A percentile compares a stretch with the other conserved stretches of the same genome.
These are phyloP conservation scores for Aurelia aurita DNA, from an alignment of 30 jellyfish, hydroid and myxozoan genomes.

Conservation along the genomic window DNA sequence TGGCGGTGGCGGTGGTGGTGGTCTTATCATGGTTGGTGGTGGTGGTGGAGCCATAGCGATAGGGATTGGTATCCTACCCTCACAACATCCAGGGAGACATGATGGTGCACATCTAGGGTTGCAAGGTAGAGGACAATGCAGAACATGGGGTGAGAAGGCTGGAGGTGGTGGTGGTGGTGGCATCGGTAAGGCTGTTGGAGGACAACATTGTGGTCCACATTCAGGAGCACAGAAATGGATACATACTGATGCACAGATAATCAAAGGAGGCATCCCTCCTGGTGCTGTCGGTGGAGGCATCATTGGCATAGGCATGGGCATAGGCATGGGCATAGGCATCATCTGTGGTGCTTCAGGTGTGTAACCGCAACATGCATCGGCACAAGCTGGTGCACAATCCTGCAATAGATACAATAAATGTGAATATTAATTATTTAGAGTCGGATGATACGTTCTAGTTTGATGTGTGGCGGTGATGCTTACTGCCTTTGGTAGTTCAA, in stretches of 20 bases:
- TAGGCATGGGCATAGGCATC: slow-evolving; percentile 61
- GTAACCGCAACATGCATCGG: slow-evolving; percentile 88
- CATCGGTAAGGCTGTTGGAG: slow-evolving; percentile 68
- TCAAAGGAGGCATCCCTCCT: slow-evolving; percentile 60
- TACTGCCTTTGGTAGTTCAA: no score
- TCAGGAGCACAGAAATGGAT: slow-evolving; percentile 85
- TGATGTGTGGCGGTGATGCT: no score
- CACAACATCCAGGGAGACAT: slow-evolving; percentile 88
- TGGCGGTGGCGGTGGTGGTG: slow-evolving; percentile 59
- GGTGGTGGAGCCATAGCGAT: slow-evolving; percentile 66
- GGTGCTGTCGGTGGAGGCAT: slow-evolving; percentile 48
- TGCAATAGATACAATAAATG: slow-evolving; percentile 12
- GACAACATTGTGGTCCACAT: slow-evolving; percentile 91
- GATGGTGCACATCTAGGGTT: slow-evolving; percentile 93
- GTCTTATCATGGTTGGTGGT: slow-evolving; percentile 22
- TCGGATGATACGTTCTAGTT: neutral
- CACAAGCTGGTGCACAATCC: slow-evolving; percentile 96
- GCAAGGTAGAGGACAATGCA: slow-evolving; percentile 89
- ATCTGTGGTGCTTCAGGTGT: slow-evolving; percentile 56
- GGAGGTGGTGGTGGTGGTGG: slow-evolving; percentile 83
- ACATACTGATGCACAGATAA: slow-evolving; percentile 74
- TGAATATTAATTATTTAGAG: neutral
- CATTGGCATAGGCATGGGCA: slow-evolving; percentile 55
- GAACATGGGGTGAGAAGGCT: slow-evolving; percentile 49
- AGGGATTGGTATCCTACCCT: slow-evolving; percentile 52